Evolutionary conservation across 1,140 invertebrate species (phyloP).

Genomic region (Oscheius sp.): DNA sequence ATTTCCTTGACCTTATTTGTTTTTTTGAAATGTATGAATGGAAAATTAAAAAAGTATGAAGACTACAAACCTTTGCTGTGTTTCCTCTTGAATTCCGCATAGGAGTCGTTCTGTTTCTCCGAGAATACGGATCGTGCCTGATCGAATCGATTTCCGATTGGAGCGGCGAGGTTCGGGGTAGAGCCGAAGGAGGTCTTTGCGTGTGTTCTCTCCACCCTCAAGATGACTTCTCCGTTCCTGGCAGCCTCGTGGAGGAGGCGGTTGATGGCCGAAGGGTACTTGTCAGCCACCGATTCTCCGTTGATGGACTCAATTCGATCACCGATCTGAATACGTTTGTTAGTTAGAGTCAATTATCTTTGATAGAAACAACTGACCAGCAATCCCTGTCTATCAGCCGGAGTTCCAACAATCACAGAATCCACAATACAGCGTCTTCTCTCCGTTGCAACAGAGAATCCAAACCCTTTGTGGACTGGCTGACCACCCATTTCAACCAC

Average conservation of each 20-base stretch:
- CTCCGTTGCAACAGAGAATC: slow-evolving; percentile 28
- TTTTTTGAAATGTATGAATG: too few species aligned
- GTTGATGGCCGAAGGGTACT: slow-evolving; percentile 59
- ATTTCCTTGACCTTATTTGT: too few species aligned
- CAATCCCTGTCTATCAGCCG: slow-evolving; percentile 24
- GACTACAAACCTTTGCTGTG: slow-evolving; percentile 4
- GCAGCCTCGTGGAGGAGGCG: slow-evolving; percentile 60
- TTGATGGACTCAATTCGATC: slow-evolving; percentile 62
- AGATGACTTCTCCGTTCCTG: slow-evolving; percentile 59
- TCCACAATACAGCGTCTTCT: slow-evolving; percentile 22
- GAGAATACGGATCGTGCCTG: slow-evolving; percentile 30
- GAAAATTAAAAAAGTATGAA: too few species aligned
- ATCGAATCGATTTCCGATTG: not conserved
- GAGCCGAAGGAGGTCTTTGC: not conserved
- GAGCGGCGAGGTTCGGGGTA: not conserved
- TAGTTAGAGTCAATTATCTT: too few species aligned
- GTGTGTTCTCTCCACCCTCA: slow-evolving; percentile 54
- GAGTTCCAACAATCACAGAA: slow-evolving; percentile 24
- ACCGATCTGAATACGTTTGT: slow-evolving; percentile 38
- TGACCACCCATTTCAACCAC: slow-evolving; percentile 29
- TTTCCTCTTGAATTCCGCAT: slow-evolving; percentile 31
- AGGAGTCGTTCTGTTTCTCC: slow-evolving; percentile 29
- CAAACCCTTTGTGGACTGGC: slow-evolving; percentile 35
- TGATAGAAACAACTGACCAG: slow-evolving; percentile 4
- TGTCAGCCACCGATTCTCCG: slow-evolving; percentile 44